phyloP scores from a whole-genome alignment of 2,797 vertebrate species.

The Adelosebastes latens region DNA sequence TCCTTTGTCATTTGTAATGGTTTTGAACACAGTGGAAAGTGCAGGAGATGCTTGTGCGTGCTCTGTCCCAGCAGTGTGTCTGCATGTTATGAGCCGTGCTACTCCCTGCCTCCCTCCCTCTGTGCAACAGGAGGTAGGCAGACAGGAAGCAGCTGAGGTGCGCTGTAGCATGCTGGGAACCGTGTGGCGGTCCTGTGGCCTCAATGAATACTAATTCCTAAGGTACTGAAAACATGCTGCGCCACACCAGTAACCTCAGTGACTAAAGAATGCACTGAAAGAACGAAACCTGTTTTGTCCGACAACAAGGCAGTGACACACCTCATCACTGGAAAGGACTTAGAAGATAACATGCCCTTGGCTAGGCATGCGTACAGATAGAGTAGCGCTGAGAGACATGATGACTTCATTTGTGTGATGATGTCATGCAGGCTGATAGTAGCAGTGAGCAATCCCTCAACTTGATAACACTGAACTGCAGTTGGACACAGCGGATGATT shows the following conservation, averaged over 20 bases:
- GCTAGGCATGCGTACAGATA: background rate
- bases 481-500: constrained; percentile 22
- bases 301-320: background rate
- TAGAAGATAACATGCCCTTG: constrained; percentile 8
- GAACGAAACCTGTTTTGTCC: constrained; percentile 13
- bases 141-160: constrained; percentile 69
- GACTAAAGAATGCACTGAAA: constrained; percentile 27
- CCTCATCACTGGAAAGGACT: background rate
- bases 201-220: constrained; percentile 41
- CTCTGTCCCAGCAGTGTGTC: constrained; percentile 39
- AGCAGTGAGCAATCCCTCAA: constrained; percentile 15
- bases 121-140: constrained; percentile 71
- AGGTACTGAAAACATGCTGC: constrained; percentile 40
- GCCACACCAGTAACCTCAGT: constrained; percentile 17
- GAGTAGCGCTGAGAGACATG: background rate
- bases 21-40: background rate
- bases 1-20: constrained; percentile 1
- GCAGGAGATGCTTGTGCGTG: constrained; percentile 12
- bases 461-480: constrained; percentile 15
- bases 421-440: constrained; percentile 43
- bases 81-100: constrained; percentile 37
- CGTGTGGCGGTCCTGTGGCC: constrained; percentile 53
- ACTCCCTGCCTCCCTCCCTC: constrained; percentile 46
- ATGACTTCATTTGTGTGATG: constrained; percentile 42
- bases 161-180: constrained; percentile 61